Base-by-base conservation (phyloP, 2,797 vertebrate genomes). In the Thalassophryne amazonica region DNA sequence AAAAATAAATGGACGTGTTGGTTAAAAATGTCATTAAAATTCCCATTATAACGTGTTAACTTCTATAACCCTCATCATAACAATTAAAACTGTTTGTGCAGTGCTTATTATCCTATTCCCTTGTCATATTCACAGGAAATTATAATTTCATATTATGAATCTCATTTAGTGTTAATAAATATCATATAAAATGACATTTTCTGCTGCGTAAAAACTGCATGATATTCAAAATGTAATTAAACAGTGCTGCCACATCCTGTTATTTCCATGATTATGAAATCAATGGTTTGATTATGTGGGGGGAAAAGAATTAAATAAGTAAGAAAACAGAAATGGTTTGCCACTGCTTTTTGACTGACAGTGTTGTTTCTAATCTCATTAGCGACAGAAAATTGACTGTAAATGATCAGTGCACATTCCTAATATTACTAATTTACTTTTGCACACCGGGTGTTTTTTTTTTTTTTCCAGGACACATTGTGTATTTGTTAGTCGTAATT, bases 171-270 rank as follows among this genome's bases (percentile, higher is more conserved):
- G 46, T 64, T 81, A 73, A 80, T 76, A 73, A 86, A 81, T 85
- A 78, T 81, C 74, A 83, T 78, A 69, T 63, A 70, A 72, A 80
- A 83, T 79, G 65, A 77, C 72, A 76, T 77, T 85, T 86, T 66
- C 33, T 9, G 69, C 61, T 62, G 72, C 78, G 76, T 69, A 69
- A 76, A 81, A 86, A 78, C 60, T 62, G 65, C 43, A 53, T 58
- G 65, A 78, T 83, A 83, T 78, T 72, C 60, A 50, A 83, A 84
- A 86, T 86, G 80, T 88, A 89, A 91, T 91, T 90, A 90, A 87
- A 82, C 66, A 66, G 60, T 29, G 69, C 77, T 76, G 78, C 76
- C 74, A 72, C 73, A 78, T 76, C 76, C 75, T 56, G 74, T 78
- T 81, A 85, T 80, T 86, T 87, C 63, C 65, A 69, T 81, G 78